Evolutionary conservation across 2,888 invertebrate genomes (phyloP).

Genomic region (Tridacna crocea): DNA sequence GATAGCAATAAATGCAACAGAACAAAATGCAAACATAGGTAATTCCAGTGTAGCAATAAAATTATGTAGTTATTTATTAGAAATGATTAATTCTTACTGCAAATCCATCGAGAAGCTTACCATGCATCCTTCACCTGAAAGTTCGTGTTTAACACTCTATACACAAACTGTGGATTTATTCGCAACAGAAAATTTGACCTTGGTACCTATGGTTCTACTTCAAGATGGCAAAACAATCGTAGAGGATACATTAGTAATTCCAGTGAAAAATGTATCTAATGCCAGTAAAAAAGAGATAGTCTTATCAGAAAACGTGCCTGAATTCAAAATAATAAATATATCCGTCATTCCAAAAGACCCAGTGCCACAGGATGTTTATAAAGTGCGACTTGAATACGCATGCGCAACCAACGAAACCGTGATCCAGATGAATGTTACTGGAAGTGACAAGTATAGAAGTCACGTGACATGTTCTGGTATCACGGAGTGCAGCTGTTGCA

Average conservation of each 20-base stretch:
- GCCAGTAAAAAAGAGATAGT: constrained; percentile 17
- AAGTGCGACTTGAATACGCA: constrained; percentile 51
- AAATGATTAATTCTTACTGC: constrained; percentile 2
- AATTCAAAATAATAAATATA: constrained; percentile 44
- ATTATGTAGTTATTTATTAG: not conserved
- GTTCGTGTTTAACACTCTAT: constrained; percentile 6
- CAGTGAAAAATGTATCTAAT: constrained; percentile 2
- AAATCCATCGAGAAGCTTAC: not conserved
- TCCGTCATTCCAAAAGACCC: constrained; percentile 52
- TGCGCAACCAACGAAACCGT: constrained; percentile 53
- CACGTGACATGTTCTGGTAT: constrained; percentile 44
- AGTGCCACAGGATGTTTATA: constrained; percentile 52
- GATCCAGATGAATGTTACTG: constrained; percentile 52
- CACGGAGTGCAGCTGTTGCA: constrained; percentile 48
- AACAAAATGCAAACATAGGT: not conserved
- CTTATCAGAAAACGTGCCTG: constrained; percentile 37
- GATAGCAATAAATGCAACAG: not conserved
- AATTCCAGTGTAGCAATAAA: not conserved
- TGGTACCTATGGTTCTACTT: constrained; percentile 22
- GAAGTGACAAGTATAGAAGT: constrained; percentile 57
- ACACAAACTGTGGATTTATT: constrained; percentile 33
- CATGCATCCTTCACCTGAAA: no score
- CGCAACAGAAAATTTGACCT: constrained; percentile 13
- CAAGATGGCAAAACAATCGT: constrained; percentile 17
- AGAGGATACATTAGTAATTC: constrained; percentile 13